Evolutionary conservation across 35 echinoderm and acorn worm genomes (phyloP).

Genomic region (Apostichopus californicus): DNA sequence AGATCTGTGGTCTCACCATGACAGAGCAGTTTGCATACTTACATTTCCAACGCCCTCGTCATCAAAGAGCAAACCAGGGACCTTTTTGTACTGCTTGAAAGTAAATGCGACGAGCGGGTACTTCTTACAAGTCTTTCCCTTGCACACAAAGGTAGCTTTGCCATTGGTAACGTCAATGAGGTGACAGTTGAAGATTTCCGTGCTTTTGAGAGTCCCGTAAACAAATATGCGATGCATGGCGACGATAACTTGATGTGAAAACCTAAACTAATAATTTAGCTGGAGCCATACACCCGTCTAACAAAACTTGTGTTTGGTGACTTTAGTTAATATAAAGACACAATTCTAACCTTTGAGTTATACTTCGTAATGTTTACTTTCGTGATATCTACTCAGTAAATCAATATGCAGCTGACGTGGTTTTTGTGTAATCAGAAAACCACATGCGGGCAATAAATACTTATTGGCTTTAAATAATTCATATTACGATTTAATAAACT

Average conservation of each 20-base stretch:
- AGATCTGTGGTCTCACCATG: too few relatives aligned
- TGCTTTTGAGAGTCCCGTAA: slow-evolving; percentile 10
- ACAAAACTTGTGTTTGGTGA: neutral
- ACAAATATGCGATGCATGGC: slow-evolving; percentile 22
- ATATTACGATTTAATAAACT: too few relatives aligned
- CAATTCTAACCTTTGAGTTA: neutral
- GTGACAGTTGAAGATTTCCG: neutral
- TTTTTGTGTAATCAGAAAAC: too few relatives aligned
- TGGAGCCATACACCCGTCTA: too few relatives aligned
- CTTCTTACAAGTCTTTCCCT: slow-evolving; percentile 5
- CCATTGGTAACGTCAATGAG: neutral
- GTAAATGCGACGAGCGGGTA: neutral
- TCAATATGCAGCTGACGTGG: neutral
- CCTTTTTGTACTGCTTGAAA: neutral
- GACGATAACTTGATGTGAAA: neutral
- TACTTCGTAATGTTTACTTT: too few relatives aligned
- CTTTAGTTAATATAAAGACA: neutral
- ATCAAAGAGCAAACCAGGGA: neutral
- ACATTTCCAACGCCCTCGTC: slow-evolving; percentile 15
- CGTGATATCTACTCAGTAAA: neutral
- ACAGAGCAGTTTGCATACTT: neutral
- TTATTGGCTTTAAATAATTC: too few relatives aligned
- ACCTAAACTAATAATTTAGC: too few relatives aligned
- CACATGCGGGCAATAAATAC: too few relatives aligned
- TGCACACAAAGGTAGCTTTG: neutral